Evolutionary conservation across 2,797 vertebrate species (phyloP).

Genomic region (Melanotaenia pygmaea): DNA sequence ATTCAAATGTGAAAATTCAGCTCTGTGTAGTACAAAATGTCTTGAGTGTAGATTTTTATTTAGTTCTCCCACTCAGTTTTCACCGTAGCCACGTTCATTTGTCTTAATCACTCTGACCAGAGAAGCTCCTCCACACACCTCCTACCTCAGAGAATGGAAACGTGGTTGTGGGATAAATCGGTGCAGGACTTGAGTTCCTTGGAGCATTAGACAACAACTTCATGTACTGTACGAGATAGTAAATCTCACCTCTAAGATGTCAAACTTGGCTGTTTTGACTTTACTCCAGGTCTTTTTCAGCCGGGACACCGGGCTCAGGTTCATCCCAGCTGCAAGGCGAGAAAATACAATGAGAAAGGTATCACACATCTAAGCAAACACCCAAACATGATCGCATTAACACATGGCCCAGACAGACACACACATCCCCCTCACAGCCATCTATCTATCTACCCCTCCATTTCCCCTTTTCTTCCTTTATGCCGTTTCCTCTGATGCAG

Average conservation of each 20-base stretch:
- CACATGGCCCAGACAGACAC: slow-evolving; percentile 57
- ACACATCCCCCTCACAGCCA: slow-evolving; percentile 18
- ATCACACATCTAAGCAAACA: slow-evolving; percentile 42
- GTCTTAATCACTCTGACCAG: not conserved
- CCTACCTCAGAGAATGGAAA: slow-evolving; percentile 4
- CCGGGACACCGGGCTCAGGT: slow-evolving; percentile 94
- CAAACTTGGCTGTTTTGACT: slow-evolving; percentile 95
- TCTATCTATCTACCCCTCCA: not conserved
- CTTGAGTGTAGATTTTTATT: not conserved
- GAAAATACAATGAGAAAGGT: slow-evolving; percentile 33
- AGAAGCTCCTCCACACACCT: slow-evolving; percentile 15
- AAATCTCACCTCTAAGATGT: slow-evolving; percentile 90
- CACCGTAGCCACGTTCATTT: not conserved
- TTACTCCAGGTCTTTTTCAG: slow-evolving; percentile 97
- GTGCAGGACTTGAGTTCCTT: not conserved
- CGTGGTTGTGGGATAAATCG: not conserved
- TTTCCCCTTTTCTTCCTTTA: slow-evolving; percentile 9
- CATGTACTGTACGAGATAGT: no score
- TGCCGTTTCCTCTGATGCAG: slow-evolving; percentile 53
- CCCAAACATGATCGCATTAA: slow-evolving; percentile 37
- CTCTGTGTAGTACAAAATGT: not conserved
- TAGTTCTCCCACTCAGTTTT: slow-evolving; percentile 10
- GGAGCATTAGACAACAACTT: not conserved
- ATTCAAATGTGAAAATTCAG: not conserved
- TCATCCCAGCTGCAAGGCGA: slow-evolving; percentile 91